phyloP scores from a whole-genome alignment of 2,797 vertebrate genomes.

The Gambelia wislizenii region DNA sequence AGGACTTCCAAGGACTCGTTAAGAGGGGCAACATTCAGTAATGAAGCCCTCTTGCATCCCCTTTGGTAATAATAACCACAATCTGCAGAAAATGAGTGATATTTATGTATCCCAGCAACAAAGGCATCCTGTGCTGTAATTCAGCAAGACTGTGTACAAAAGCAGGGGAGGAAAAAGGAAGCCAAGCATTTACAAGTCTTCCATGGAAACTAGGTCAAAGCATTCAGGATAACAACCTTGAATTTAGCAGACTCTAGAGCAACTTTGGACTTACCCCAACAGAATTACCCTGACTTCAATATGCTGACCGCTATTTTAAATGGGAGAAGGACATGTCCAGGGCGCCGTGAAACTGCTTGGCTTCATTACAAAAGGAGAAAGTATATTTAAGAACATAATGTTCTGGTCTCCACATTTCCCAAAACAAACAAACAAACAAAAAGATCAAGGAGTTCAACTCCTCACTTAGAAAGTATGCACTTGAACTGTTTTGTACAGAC shows the following conservation, averaged over 20 bases:
- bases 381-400: not conserved
- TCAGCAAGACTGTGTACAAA: constrained; percentile 53
- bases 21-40: constrained; percentile 58
- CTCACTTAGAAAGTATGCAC: no score
- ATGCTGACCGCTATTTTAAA: not conserved
- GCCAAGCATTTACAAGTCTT: constrained; percentile 61
- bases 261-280: not conserved
- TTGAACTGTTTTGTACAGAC: no score
- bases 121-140: constrained; percentile 66
- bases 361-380: not conserved
- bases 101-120: constrained; percentile 73
- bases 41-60: constrained; percentile 62
- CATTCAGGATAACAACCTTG: constrained; percentile 35
- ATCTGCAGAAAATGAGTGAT: constrained; percentile 66
- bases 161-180: constrained; percentile 57
- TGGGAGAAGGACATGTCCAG: not conserved
- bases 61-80: constrained; percentile 64
- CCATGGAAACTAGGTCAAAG: constrained; percentile 72
- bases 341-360: not conserved
- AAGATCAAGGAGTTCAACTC: no score
- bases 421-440: no score
- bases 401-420: not conserved
- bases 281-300: not conserved
- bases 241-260: not conserved
- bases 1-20: constrained; percentile 47